Evolutionary conservation across 2,797 vertebrate species (phyloP), one percentile per base, ranked within the genome.

Genomic region (Momotus momota): DNA sequence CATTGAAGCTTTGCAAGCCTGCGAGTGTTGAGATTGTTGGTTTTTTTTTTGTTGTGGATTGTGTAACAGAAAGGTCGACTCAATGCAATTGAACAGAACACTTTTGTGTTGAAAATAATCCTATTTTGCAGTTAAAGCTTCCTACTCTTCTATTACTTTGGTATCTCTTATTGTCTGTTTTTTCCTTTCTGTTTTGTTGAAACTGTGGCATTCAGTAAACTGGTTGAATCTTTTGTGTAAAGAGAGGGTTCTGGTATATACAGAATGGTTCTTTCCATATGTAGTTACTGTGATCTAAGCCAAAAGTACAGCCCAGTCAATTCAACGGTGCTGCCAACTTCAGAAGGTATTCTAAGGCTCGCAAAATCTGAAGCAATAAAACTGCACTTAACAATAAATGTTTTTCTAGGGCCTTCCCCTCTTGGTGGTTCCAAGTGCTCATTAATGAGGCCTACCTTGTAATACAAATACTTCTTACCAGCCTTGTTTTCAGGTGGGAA

Each of bases 51-150:
- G 35, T 35, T 35, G 65, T 75, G 73, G 48, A 4, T 70, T 77
- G 12, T 55, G 66, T 70, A 86, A 90, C 71, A 79, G 66, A 55
- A 83, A 65, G 80, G 72, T 88, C 84, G 70, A 54, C 43, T 94
- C 51, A 60, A 27, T 65, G 66, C 52, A 90, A 86, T 33, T 31
- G 46, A 92, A 67, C 26, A 57, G 66, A 92, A 86, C 52, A 65
- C 49, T 40, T 84, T 46, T 81, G 73, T 91, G 62, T 6, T 35
- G 17, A 84, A 92, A 91, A 93, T 91, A 91, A 93, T 94, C 90
- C 87, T 83, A 66, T 86, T 94, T 84, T 43, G 45, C 85, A 60
- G 90, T 93, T 92, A 96, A 96, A 82, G 52, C 88, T 86, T 86
- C 41, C 87, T 84, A 52, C 70, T 88, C 31, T 90, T 94, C 70